Conservation (phyloP, 2,113 vertebrate species). For the Lichenostomus cassidix region DNA sequence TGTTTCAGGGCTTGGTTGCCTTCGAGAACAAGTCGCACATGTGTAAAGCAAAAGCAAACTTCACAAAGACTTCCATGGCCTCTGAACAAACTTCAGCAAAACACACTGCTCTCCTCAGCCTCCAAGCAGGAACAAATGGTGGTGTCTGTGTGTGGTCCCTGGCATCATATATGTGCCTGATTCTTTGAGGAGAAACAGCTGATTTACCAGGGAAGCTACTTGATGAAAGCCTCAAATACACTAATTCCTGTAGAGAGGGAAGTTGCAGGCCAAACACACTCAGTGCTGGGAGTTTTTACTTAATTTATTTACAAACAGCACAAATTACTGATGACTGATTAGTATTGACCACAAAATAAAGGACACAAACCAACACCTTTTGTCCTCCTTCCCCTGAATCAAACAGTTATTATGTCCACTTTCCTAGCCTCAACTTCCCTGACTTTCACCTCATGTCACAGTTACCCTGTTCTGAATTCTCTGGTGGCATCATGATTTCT, state of each 20-base stretch:
- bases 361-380: neutral
- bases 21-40: fast-evolving
- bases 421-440: neutral
- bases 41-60: neutral
- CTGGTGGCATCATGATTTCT: neutral
- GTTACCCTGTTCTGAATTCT: neutral
- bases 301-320: neutral
- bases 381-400: neutral
- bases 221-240: neutral
- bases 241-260: neutral
- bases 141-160: neutral
- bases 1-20: neutral
- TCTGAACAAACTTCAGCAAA: slow-evolving; percentile 1
- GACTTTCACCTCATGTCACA: neutral
- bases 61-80: neutral
- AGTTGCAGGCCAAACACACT: neutral
- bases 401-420: neutral
- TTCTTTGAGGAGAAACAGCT: neutral
- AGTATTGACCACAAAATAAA: neutral
- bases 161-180: neutral
- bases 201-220: neutral
- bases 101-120: neutral
- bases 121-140: neutral
- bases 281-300: neutral
- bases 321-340: neutral